phyloP scores from a whole-genome alignment of 2,113 vertebrate genomes.

The Motacilla alba region DNA sequence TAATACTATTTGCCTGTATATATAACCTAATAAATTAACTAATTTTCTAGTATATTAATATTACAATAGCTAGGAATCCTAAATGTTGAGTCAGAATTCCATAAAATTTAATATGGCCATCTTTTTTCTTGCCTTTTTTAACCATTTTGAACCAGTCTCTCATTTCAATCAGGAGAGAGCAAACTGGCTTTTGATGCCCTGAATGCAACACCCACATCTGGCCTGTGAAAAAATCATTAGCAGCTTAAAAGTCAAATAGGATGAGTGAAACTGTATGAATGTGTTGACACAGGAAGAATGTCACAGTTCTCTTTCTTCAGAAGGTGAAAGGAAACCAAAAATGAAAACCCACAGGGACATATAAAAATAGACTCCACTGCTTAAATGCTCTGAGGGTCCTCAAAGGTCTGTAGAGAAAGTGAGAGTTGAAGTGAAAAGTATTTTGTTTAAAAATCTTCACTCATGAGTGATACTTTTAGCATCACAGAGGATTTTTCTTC shows the following conservation, averaged over 20 bases:
- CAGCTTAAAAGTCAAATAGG: not conserved
- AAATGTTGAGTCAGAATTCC: not conserved
- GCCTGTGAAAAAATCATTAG: not conserved
- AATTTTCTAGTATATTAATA: not conserved
- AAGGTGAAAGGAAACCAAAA: not conserved
- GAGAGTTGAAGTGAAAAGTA: not conserved
- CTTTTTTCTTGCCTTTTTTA: not conserved
- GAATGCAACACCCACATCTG: not conserved
- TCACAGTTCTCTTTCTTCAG: not conserved
- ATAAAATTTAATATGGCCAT: not conserved
- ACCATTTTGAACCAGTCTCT: not conserved
- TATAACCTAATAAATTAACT: not conserved
- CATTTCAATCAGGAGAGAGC: not conserved
- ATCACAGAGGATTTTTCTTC: not conserved
- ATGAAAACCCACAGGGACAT: not conserved
- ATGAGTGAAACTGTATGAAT: not conserved
- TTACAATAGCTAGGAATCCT: not conserved
- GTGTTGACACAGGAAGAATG: not conserved
- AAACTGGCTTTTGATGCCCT: not conserved
- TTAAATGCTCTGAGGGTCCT: not conserved
- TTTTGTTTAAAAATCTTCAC: not conserved
- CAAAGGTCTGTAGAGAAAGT: not conserved
- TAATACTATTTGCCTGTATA: not conserved
- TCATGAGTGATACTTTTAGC: not conserved
- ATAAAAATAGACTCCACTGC: not conserved